A percentile compares a stretch with the other conserved stretches of the same genome.
phyloP scores from a whole-genome alignment of 2,113 vertebrate species.

The Callopanchax toddi region DNA sequence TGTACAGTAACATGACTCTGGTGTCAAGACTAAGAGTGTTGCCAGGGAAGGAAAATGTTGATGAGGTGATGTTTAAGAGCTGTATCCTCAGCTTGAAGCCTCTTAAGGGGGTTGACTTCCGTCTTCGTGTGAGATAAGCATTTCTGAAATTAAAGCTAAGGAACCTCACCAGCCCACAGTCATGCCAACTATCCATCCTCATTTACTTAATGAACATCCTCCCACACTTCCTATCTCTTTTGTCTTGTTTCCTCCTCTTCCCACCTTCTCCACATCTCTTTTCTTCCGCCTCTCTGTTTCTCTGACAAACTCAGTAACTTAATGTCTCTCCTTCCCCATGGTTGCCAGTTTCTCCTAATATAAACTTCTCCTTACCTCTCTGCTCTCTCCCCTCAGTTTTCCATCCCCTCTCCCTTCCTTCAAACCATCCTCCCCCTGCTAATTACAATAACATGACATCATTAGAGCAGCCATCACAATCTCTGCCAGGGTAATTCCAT shows the following conservation, averaged over 20 bases:
- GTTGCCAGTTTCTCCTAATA: conserved; percentile 14
- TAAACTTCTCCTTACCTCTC: conserved; percentile 11
- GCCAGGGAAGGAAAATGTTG: conserved; percentile 39
- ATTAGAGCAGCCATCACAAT: conserved; percentile 71
- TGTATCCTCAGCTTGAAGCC: conserved; percentile 49
- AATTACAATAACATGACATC: conserved; percentile 74
- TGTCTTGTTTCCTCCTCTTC: conserved; percentile 25
- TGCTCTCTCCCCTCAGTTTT: conserved; percentile 12
- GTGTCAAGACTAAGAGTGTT: conserved; percentile 5
- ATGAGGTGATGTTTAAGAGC: conserved; percentile 46
- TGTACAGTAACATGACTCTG: background rate
- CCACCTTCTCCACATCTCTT: conserved; percentile 33
- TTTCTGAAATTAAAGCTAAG: conserved; percentile 62
- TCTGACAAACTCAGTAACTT: conserved; percentile 38
- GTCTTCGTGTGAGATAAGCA: conserved; percentile 51
- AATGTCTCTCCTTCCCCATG: conserved; percentile 25
- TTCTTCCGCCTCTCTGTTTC: conserved; percentile 31
- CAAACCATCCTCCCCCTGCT: conserved; percentile 51
- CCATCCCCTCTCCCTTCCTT: conserved; percentile 2
- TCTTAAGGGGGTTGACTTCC: conserved; percentile 55
- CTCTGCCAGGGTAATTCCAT: conserved; percentile 67
- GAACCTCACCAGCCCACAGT: conserved; percentile 65
- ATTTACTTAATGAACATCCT: conserved; percentile 74
- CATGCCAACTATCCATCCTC: conserved; percentile 69
- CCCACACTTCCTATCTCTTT: conserved; percentile 55